Evolutionary conservation across 2,797 vertebrate species (phyloP), one percentile per base, ranked within the genome.

Genomic region (Melanotaenia boesemani): DNA sequence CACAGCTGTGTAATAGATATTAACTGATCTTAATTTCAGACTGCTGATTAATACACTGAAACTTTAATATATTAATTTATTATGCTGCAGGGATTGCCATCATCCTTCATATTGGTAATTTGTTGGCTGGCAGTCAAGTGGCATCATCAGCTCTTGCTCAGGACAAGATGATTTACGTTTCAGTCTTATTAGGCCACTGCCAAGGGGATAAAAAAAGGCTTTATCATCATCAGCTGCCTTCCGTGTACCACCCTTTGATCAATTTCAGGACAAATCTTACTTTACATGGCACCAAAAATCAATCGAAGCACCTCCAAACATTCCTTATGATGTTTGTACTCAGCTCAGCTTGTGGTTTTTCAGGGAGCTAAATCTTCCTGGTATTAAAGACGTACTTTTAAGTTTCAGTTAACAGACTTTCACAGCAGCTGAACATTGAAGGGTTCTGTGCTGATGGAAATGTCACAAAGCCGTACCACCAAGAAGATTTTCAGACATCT

Each of bases 211-310:
- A 68, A 18, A 18, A 28, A 52, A 37, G 60, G 57, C 6, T 60
- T 76, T 48, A 56, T 76, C 58, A 62, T 32, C 28, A 5, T 2
- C 6, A 28, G 32, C 12, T 60, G 48, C 32, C 62, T 46, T 52
- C 39, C 22, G 12, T 64, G 24, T 37, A 22, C 32, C 7, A 28
- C 20, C 26, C 26, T 76, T 71, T 57, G 16, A 62, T 48, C 2
- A 0, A 74, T 78, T 70, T 67, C 2, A 22, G 52, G 32, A 44
- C 22, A 39, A 56, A 57, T 54, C 9, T 48, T 36, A 28, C 20
- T 72, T 80, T 64, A 61, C 7, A 2, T 56, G 12, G 5, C 15
- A 50, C 28, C 46, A 34, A 37, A 69, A 76, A 24, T 65, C 26
- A 22, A 28, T 39, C 20, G 18, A 26, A 65, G 20, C 20, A 1